phyloP scores from a whole-genome alignment of 2,797 vertebrate genomes.

The Melanotaenia maccullochi region DNA sequence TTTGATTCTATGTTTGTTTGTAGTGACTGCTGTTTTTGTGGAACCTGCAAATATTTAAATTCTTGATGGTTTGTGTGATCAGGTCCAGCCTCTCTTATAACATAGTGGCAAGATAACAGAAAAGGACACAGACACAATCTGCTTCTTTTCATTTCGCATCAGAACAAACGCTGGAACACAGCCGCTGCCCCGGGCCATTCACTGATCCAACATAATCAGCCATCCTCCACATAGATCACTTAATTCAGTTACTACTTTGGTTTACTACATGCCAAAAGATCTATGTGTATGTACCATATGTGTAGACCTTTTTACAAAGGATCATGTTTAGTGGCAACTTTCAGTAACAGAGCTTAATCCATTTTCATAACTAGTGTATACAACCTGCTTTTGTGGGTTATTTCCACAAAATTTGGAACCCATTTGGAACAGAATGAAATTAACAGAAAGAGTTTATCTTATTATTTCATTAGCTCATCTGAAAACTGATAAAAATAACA shows the following conservation, averaged over 20 bases:
- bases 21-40: not conserved
- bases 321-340: constrained; percentile 3
- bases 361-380: not conserved
- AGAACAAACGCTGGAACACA: constrained; percentile 42
- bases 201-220: constrained; percentile 62
- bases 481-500: too few relatives aligned
- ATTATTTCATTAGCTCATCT: too few relatives aligned
- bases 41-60: constrained; percentile 4
- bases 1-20: not conserved
- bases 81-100: constrained; percentile 14
- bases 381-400: not conserved
- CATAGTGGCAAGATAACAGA: constrained; percentile 3
- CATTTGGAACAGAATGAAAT: too few relatives aligned
- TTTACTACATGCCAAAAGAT: constrained; percentile 22
- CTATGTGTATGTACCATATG: not conserved
- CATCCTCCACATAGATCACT: constrained; percentile 57
- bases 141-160: constrained; percentile 57
- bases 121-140: constrained; percentile 48
- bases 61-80: constrained; percentile 8
- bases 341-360: not conserved
- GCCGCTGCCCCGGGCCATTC: constrained; percentile 35
- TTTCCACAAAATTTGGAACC: too few relatives aligned
- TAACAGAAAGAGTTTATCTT: too few relatives aligned
- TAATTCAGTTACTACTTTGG: constrained; percentile 46
- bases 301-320: not conserved